Conservation (phyloP, 2,113 vertebrate genomes). For the Cephalopterus ornatus region DNA sequence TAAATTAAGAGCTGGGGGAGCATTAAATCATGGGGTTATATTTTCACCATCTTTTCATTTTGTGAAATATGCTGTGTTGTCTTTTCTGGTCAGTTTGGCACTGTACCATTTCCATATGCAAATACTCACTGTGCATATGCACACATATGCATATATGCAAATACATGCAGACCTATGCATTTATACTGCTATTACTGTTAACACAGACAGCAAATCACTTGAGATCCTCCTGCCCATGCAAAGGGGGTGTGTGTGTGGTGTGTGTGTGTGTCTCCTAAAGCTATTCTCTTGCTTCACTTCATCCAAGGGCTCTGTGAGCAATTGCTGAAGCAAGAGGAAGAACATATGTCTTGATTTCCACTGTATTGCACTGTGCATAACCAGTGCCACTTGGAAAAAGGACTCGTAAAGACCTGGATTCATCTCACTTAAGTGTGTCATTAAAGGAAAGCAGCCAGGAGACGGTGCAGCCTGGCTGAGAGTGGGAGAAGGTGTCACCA, state of each 20-base stretch:
- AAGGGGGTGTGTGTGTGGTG: not conserved
- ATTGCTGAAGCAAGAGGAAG: slow-evolving; percentile 3
- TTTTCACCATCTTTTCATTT: not conserved
- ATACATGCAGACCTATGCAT: not conserved
- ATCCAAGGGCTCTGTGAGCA: not conserved
- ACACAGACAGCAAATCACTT: not conserved
- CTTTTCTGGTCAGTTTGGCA: not conserved
- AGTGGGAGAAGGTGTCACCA: not conserved
- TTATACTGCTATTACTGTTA: not conserved
- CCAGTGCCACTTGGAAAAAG: not conserved
- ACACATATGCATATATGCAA: not conserved
- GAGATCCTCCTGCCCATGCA: not conserved
- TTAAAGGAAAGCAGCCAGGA: not conserved
- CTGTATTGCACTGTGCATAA: not conserved
- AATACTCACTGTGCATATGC: not conserved
- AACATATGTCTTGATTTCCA: slow-evolving; percentile 33
- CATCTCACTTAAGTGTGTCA: slow-evolving; percentile 10
- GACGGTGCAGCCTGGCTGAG: not conserved
- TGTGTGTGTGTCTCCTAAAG: not conserved
- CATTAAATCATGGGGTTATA: not conserved
- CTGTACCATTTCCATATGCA: not conserved
- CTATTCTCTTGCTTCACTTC: not conserved
- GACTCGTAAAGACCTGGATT: not conserved
- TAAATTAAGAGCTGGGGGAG: not conserved
- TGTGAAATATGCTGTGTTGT: not conserved